Evolutionary conservation across 2,888 invertebrate genomes (phyloP).

Genomic region (Ypsolopha sequella): DNA sequence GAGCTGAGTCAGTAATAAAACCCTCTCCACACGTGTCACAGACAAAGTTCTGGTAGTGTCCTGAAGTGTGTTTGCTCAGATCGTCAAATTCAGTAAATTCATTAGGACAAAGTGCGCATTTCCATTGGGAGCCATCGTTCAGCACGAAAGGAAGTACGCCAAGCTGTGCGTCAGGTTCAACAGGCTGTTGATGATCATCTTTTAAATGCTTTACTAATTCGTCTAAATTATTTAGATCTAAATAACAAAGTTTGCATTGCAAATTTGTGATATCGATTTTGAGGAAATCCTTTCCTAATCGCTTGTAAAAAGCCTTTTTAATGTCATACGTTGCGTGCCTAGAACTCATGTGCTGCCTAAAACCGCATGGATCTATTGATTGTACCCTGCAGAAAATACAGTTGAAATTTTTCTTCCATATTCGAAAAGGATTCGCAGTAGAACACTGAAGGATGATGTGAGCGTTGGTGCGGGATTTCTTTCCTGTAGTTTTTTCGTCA

Average conservation of each 20-base stretch:
- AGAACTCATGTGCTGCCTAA: constrained; percentile 42
- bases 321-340: constrained; percentile 51
- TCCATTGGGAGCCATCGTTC: constrained; percentile 51
- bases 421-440: constrained; percentile 53
- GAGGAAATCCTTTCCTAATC: constrained; percentile 54
- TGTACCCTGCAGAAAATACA: constrained; percentile 59
- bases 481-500: constrained; percentile 29
- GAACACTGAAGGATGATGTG: constrained; percentile 57
- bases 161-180: constrained; percentile 51
- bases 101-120: constrained; percentile 52
- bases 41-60: constrained; percentile 58
- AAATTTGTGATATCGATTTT: constrained; percentile 57
- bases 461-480: constrained; percentile 49
- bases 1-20: constrained; percentile 52
- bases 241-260: constrained; percentile 54
- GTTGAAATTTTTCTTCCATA: constrained; percentile 58
- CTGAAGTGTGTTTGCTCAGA: constrained; percentile 50
- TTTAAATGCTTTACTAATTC: constrained; percentile 49
- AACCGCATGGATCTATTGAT: constrained; percentile 43
- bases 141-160: constrained; percentile 57
- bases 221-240: constrained; percentile 42
- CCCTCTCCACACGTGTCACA: constrained; percentile 62
- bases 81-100: constrained; percentile 53
- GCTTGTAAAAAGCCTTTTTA: constrained; percentile 55
- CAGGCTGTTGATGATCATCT: constrained; percentile 55